These are phyloP conservation scores for Microtus montanus DNA, from an alignment of 2,113 vertebrate species.

Conservation along the genomic window DNA sequence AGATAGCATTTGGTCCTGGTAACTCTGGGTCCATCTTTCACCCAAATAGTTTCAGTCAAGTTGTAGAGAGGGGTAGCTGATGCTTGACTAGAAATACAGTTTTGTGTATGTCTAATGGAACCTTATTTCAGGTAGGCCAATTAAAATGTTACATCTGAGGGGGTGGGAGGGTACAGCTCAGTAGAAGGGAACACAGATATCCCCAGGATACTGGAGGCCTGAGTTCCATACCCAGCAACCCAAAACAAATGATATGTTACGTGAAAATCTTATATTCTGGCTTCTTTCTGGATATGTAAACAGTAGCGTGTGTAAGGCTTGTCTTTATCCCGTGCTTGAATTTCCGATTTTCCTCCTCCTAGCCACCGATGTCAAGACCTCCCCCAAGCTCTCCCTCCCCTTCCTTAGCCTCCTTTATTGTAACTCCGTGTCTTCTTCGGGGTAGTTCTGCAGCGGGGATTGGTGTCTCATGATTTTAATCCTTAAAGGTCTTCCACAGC, in stretches of 20 bases:
- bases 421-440: not conserved
- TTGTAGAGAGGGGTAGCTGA: not conserved
- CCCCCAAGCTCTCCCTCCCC: rapidly evolving
- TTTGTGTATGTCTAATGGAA: constrained; percentile 13
- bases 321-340: not conserved
- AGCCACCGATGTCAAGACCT: too few species aligned
- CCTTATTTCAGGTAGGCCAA: constrained; percentile 43
- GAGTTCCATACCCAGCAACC: not conserved
- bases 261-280: constrained; percentile 22
- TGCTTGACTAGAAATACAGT: not conserved
- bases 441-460: not conserved
- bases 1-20: not conserved
- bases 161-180: too few species aligned
- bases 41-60: not conserved
- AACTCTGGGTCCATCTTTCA: not conserved
- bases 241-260: not conserved
- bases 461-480: not conserved
- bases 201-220: not conserved
- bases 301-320: not conserved
- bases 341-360: not conserved
- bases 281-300: constrained; percentile 50
- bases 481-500: not conserved
- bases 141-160: constrained; percentile 56
- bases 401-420: too few species aligned
- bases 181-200: not conserved